Evolutionary conservation across 2,888 invertebrate species (phyloP).

Genomic region (Steinernema hermaphroditum): DNA sequence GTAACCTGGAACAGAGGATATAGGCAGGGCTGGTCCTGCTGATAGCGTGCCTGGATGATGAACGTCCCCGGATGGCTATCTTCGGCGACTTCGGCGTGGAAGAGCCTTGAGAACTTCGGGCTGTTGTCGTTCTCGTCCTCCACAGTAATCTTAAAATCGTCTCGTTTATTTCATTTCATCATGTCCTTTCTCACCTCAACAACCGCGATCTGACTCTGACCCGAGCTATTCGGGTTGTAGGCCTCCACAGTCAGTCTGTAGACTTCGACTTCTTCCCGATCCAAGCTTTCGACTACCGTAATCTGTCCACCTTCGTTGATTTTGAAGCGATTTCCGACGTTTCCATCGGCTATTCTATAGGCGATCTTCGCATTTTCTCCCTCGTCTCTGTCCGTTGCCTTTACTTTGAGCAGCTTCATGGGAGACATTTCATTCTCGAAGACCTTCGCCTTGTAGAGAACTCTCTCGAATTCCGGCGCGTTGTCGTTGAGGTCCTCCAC

Average conservation of each 20-base stretch:
- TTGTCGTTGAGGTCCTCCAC: constrained; percentile 86
- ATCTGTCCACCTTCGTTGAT: constrained; percentile 76
- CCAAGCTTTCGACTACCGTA: constrained; percentile 43
- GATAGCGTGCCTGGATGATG: constrained; percentile 28
- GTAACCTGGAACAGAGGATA: constrained; percentile 10
- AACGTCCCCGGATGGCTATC: constrained; percentile 35
- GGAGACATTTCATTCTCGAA: constrained; percentile 44
- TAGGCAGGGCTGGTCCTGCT: not conserved
- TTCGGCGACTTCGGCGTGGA: constrained; percentile 49
- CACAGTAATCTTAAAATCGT: constrained; percentile 67
- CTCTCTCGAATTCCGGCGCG: constrained; percentile 77
- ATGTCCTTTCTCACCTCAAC: constrained; percentile 77
- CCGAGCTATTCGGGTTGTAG: constrained; percentile 81
- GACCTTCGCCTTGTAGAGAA: constrained; percentile 48
- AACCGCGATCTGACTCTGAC: constrained; percentile 77
- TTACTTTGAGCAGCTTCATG: constrained; percentile 73
- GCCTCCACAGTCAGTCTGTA: constrained; percentile 87
- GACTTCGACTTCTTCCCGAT: constrained; percentile 44
- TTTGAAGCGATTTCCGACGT: constrained; percentile 73
- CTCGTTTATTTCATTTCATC: not conserved
- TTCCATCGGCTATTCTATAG: constrained; percentile 75
- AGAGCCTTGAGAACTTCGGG: constrained; percentile 75
- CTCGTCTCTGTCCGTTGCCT: constrained; percentile 82
- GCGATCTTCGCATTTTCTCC: constrained; percentile 82
- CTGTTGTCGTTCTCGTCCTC: constrained; percentile 92